These are phyloP conservation scores for Amiota minor DNA, from an alignment of 2,888 invertebrate species.

Conservation along the genomic window DNA sequence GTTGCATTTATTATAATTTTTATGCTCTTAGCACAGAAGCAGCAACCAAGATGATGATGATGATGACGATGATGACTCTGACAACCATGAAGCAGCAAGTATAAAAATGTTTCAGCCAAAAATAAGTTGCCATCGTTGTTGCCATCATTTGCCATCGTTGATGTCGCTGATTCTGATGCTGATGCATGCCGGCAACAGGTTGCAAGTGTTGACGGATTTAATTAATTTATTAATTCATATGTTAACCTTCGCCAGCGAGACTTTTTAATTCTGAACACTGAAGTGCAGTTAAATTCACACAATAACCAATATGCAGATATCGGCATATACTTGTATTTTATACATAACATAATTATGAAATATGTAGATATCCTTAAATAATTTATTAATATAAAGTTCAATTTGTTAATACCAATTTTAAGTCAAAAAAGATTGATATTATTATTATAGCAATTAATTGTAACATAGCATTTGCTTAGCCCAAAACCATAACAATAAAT, in stretches of 20 bases:
- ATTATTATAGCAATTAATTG: no score
- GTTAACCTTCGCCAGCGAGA: constrained; percentile 41
- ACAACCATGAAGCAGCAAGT: neutral
- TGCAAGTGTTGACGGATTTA: constrained; percentile 65
- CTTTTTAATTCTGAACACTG: constrained; percentile 21
- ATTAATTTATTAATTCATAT: constrained; percentile 65
- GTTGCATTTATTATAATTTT: constrained; percentile 6
- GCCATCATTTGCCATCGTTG: constrained; percentile 25
- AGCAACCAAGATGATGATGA: neutral
- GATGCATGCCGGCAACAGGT: constrained; percentile 57
- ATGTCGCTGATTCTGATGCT: constrained; percentile 28
- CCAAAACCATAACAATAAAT: no score
- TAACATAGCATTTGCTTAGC: no score
- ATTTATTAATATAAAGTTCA: no score
- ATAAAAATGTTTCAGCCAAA: constrained; percentile 1
- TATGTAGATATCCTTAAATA: no score
- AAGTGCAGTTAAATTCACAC: constrained; percentile 1
- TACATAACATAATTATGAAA: no score
- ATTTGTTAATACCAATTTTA: no score
- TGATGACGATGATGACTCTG: no score
- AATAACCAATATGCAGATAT: no score
- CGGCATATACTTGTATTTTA: no score
- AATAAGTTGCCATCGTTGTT: neutral
- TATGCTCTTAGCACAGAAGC: neutral
- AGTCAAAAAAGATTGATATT: no score